phyloP scores from a whole-genome alignment of 2,113 vertebrate genomes.

The Micronisus gabar region DNA sequence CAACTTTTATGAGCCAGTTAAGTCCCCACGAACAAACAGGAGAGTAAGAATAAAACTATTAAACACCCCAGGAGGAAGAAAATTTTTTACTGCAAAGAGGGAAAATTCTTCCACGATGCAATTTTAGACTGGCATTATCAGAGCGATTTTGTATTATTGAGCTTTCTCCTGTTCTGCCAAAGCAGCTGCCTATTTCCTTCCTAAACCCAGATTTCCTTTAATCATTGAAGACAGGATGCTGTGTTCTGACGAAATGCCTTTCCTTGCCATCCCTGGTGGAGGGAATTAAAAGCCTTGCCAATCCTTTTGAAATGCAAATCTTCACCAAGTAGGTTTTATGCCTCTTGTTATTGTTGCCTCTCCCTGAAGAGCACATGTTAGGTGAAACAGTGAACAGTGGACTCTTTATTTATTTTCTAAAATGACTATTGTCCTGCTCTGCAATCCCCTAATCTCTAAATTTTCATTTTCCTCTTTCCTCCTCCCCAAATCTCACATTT shows the following conservation, averaged over 20 bases:
- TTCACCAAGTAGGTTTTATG: slow-evolving; percentile 1
- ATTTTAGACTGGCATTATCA: not conserved
- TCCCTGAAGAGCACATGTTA: not conserved
- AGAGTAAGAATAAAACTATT: not conserved
- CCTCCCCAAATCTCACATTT: not conserved
- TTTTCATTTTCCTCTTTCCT: not conserved
- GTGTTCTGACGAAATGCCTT: slow-evolving; percentile 10
- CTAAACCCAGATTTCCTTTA: slow-evolving; percentile 18
- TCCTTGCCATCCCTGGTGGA: not conserved
- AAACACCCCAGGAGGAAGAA: not conserved
- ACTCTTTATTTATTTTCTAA: not conserved
- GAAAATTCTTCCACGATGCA: not conserved
- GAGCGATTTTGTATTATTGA: not conserved
- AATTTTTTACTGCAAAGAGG: not conserved
- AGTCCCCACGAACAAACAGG: not conserved
- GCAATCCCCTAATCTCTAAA: not conserved
- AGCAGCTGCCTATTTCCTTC: slow-evolving; percentile 27
- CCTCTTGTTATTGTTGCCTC: not conserved
- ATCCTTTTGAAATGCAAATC: slow-evolving; percentile 55
- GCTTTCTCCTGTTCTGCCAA: not conserved
- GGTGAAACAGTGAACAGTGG: not conserved
- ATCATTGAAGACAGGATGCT: slow-evolving; percentile 21
- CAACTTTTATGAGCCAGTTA: not conserved
- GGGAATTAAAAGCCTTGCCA: slow-evolving; percentile 37
- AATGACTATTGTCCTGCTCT: not conserved